phyloP scores from a whole-genome alignment of 1,140 invertebrate genomes.

The Palaemon carinicauda region DNA sequence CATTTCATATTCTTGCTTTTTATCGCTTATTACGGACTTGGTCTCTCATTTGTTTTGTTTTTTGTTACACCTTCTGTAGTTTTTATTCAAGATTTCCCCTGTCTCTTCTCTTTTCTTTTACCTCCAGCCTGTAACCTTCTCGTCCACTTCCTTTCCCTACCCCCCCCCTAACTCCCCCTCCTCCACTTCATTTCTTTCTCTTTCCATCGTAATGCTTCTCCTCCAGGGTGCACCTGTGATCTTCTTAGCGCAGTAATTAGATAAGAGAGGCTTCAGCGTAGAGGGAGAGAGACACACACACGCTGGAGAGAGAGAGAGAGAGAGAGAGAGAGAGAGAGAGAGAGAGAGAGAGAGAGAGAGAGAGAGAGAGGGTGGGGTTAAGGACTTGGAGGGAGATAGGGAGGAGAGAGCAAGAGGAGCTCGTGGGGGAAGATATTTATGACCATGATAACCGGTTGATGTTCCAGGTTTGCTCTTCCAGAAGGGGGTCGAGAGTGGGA shows the following conservation, averaged over 20 bases:
- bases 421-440: conserved; percentile 14
- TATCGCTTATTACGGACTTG: too few species aligned
- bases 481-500: not conserved
- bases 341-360: not conserved
- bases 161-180: not conserved
- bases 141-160: too few species aligned
- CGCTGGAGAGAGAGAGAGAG: too few species aligned
- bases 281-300: too few species aligned
- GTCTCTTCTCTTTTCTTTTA: not conserved
- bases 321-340: too few species aligned
- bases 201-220: not conserved
- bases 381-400: too few species aligned
- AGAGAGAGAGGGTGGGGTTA: too few species aligned
- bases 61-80: too few species aligned
- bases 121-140: not conserved
- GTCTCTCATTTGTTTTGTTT: too few species aligned
- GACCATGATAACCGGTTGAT: not conserved
- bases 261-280: conserved; percentile 19
- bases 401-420: too few species aligned
- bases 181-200: not conserved
- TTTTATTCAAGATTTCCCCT: too few species aligned
- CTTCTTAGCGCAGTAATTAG: conserved; percentile 43
- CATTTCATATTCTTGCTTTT: too few species aligned
- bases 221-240: conserved; percentile 34
- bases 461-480: not conserved